Evolutionary conservation across 2,888 invertebrate species (phyloP).

Genomic region (Euclidia mi): DNA sequence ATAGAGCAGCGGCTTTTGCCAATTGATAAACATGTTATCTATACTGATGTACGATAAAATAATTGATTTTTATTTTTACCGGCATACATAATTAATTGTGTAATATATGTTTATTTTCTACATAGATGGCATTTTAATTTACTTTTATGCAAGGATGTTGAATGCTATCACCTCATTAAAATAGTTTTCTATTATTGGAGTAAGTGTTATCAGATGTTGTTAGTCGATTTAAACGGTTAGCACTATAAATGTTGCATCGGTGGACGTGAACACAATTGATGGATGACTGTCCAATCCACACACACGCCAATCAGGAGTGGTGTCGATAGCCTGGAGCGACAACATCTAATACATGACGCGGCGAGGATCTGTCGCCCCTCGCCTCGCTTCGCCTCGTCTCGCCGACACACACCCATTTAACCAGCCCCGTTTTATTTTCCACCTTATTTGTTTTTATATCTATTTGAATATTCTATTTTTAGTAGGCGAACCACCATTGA

Average conservation of each 20-base stretch:
- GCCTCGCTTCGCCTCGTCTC: too few relatives aligned
- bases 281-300: conserved; percentile 56
- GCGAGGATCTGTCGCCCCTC: conserved; percentile 53
- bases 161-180: conserved; percentile 26
- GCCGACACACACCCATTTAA: conserved; percentile 43
- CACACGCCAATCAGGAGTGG: conserved; percentile 53
- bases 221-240: conserved; percentile 53
- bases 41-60: conserved; percentile 28
- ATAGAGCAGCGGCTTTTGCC: conserved; percentile 12
- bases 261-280: conserved; percentile 58
- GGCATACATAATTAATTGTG: conserved; percentile 15
- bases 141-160: conserved; percentile 29
- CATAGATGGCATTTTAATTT: conserved; percentile 12
- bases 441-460: conserved; percentile 35
- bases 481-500: conserved; percentile 25
- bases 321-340: conserved; percentile 59
- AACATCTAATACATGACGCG: conserved; percentile 54
- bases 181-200: conserved; percentile 37
- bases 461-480: conserved; percentile 44
- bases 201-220: conserved; percentile 51
- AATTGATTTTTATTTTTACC: conserved; percentile 10
- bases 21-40: conserved; percentile 32
- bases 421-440: conserved; percentile 34
- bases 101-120: conserved; percentile 6
- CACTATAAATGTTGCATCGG: conserved; percentile 52